Conservation (phyloP, 2,797 vertebrate genomes). For the Pantherophis vulpinus region DNA sequence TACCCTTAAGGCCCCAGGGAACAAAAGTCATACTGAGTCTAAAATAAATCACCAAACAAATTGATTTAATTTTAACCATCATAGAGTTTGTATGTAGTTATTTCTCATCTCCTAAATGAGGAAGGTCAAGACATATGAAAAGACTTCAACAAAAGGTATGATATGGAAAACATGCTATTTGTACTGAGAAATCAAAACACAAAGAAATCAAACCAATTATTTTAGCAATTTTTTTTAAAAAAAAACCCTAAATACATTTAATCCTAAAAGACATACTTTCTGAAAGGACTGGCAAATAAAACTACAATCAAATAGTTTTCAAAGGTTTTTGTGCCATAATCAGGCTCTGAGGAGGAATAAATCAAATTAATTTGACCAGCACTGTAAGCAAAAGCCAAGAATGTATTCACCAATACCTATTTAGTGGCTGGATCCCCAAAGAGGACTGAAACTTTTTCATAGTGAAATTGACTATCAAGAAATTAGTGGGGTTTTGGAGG, state of each 20-base stretch:
- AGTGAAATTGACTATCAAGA: not conserved
- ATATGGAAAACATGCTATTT: not conserved
- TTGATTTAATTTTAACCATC: not conserved
- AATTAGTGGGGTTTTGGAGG: not conserved
- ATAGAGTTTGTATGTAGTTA: not conserved
- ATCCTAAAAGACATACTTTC: not conserved
- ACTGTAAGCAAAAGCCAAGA: not conserved
- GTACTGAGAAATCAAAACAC: not conserved
- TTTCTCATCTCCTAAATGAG: not conserved
- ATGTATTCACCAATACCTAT: not conserved
- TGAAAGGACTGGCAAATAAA: not conserved
- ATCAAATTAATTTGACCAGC: not conserved
- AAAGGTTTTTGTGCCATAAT: not conserved
- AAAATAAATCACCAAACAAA: not conserved
- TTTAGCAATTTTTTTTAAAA: not conserved
- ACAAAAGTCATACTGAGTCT: not conserved
- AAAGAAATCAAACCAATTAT: not conserved
- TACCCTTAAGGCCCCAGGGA: not conserved
- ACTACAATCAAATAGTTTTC: not conserved
- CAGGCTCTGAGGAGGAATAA: not conserved
- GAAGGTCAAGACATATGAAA: not conserved
- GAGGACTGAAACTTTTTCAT: not conserved
- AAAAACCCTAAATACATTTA: not conserved
- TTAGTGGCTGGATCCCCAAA: not conserved
- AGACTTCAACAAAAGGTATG: not conserved